Conservation (phyloP, 1,140 invertebrate species). For the Orchestia grillus region DNA sequence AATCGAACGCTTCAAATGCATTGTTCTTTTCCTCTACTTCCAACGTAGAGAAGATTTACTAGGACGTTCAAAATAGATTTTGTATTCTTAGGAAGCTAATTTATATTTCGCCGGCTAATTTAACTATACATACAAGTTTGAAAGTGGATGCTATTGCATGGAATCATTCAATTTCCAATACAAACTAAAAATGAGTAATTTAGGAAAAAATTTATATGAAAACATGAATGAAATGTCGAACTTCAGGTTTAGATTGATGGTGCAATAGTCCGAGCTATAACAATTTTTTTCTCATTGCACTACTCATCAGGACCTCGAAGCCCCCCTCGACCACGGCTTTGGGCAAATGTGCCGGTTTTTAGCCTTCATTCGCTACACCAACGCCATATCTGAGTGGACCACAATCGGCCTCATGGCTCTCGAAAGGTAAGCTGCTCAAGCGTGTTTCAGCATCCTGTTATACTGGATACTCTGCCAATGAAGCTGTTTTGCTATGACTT, state of each 20-base stretch:
- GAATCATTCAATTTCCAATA: not conserved
- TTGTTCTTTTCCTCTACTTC: not conserved
- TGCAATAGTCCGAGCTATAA: not conserved
- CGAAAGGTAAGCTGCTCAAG: slow-evolving; percentile 60
- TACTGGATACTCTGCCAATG: too few relatives aligned
- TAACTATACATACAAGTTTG: too few relatives aligned
- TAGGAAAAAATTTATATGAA: not conserved
- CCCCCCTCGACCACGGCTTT: not conserved
- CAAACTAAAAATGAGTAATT: not conserved
- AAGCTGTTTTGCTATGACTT: too few relatives aligned
- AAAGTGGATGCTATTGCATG: too few relatives aligned
- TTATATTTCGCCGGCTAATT: too few relatives aligned
- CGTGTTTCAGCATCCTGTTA: too few relatives aligned
- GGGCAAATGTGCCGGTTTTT: slow-evolving; percentile 54
- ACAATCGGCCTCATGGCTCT: slow-evolving; percentile 66
- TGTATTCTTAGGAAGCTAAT: not conserved
- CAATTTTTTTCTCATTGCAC: not conserved
- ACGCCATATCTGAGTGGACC: slow-evolving; percentile 67
- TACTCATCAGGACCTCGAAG: not conserved
- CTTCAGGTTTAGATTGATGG: not conserved
- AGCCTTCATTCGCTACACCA: slow-evolving; percentile 66
- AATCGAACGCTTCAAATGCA: not conserved
- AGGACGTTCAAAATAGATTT: not conserved
- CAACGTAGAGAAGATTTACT: not conserved
- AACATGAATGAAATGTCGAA: not conserved